These are phyloP conservation scores for Pterocles gutturalis DNA, from an alignment of 2,113 vertebrate species.

Conservation along the genomic window DNA sequence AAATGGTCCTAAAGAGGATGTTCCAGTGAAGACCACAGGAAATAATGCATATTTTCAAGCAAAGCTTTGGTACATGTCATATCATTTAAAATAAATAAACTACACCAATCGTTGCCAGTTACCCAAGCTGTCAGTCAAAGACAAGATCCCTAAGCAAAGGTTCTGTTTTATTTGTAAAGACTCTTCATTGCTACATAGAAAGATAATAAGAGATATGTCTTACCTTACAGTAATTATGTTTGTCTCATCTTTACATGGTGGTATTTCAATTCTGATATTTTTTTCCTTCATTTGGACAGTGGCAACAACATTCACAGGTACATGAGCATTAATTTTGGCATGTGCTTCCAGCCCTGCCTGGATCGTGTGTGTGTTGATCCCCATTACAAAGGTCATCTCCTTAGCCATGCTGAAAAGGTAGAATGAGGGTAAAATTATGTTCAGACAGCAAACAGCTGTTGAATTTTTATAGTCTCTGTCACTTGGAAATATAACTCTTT, in stretches of 20 bases:
- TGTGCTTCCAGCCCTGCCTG: slow-evolving; percentile 50
- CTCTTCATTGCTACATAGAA: neutral
- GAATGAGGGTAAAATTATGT: neutral
- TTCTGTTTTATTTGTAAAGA: neutral
- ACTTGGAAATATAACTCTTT: neutral
- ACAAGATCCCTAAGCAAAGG: neutral
- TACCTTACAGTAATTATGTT: slow-evolving; percentile 52
- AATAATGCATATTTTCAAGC: neutral
- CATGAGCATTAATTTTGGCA: neutral
- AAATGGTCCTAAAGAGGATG: neutral
- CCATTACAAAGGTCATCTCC: slow-evolving; percentile 56
- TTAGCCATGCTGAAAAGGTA: slow-evolving; percentile 47
- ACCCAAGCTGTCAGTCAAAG: neutral
- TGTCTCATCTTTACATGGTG: slow-evolving; percentile 51
- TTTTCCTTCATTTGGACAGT: slow-evolving; percentile 48
- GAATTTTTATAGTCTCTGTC: neutral
- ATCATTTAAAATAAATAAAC: neutral
- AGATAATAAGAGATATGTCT: neutral
- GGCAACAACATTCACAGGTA: slow-evolving; percentile 45
- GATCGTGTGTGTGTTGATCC: slow-evolving; percentile 58
- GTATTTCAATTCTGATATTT: slow-evolving; percentile 62
- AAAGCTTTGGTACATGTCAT: neutral
- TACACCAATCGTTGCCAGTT: neutral
- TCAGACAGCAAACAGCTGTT: neutral
- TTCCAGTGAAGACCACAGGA: neutral